Conservation (phyloP, 2,797 vertebrate genomes). For the Spinus pinus region DNA sequence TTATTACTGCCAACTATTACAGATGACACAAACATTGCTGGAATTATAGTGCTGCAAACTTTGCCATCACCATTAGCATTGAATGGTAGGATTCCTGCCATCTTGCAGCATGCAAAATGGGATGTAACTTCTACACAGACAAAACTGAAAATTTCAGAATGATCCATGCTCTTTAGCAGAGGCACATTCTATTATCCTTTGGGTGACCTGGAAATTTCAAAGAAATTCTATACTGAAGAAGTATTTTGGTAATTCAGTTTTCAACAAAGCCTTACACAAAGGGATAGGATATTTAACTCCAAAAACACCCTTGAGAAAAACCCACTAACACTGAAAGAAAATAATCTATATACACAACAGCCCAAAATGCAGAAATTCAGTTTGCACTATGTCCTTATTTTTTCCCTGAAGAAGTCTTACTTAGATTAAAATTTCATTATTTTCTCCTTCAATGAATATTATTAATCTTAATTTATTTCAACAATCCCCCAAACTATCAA, state of each 20-base stretch:
- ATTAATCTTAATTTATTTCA: background rate
- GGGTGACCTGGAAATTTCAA: background rate
- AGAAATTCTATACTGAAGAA: background rate
- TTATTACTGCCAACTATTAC: background rate
- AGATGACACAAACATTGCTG: background rate
- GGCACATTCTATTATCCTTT: background rate
- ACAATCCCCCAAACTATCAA: background rate
- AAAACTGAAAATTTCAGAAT: background rate
- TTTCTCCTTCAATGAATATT: background rate
- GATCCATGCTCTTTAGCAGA: background rate
- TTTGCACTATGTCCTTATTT: background rate
- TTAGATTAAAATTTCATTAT: background rate
- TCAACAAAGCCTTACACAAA: background rate
- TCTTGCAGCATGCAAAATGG: background rate
- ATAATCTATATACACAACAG: background rate
- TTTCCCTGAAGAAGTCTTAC: background rate
- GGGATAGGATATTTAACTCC: background rate
- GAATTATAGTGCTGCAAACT: background rate
- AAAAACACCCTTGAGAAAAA: background rate
- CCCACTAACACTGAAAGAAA: background rate
- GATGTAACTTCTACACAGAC: background rate
- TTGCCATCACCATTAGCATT: background rate
- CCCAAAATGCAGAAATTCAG: background rate
- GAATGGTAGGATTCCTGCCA: background rate
- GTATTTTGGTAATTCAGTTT: background rate